Base-by-base conservation (phyloP, 2,888 invertebrate genomes). In the Priocnemis perturbator region DNA sequence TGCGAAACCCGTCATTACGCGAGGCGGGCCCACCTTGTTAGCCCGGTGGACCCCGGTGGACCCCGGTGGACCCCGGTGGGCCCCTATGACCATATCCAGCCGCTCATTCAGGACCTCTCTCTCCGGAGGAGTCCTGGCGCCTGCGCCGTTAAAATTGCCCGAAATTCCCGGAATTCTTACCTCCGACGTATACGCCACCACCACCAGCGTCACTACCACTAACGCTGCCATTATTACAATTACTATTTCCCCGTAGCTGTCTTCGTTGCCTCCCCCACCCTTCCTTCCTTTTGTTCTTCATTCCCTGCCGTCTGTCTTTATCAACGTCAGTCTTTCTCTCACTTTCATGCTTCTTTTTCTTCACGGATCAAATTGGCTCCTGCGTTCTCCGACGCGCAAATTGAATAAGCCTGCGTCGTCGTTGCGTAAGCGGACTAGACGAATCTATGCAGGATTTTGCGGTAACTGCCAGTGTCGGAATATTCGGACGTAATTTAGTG, bases 11-110 rank as follows among this genome's bases (percentile, higher is more conserved):
- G 83, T 88, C 83, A 88, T 88, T 88, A 87, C 87, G 85, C 86
- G 86, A 88, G 89, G 88, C 88, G 86, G 89, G 86, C 88, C 88
- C 85, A 87, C 87, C 89, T 89, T 88, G 89, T 89, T 89, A 89
- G 88, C 85, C 79, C 50, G 50, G 19, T 50, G 50, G 50, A 50
- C 17, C 19, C 50, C 83, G 79, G 85, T 82, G 85, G 86, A 83
- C 83, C 83, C 65, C 82, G 50, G 19, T 50, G 50, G 50, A 50
- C 17, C 19, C 50, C 83, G 79, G 85, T 82, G 85, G 86, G 84
- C 83, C 83, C 65, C 82, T 78, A 81, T 81, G 83, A 81, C 79
- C 81, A 81, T 74, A 69, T 79, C 74, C 81, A 82, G 79, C 73
- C 81, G 77, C 85, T 86, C 86, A 87, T 87, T 87, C 87, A 85